phyloP scores from a whole-genome alignment of 2,888 invertebrate species.

The Drosophila dives region DNA sequence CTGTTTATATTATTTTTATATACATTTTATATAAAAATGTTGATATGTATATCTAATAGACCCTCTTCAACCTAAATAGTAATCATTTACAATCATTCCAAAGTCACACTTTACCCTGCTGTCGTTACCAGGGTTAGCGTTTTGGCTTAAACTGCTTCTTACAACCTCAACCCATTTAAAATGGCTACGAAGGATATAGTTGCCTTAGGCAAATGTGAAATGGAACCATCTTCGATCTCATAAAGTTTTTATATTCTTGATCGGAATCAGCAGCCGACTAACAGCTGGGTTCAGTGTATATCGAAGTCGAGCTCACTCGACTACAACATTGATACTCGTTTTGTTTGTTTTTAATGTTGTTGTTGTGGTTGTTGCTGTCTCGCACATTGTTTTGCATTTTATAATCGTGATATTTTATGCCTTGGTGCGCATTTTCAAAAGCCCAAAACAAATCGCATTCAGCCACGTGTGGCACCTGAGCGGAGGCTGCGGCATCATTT shows the following conservation, averaged over 20 bases:
- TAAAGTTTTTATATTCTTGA: neutral
- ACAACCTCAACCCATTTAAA: no score
- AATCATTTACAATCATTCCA: neutral
- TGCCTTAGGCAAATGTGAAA: neutral
- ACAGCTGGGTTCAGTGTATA: neutral
- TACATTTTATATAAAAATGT: neutral
- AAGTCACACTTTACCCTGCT: neutral
- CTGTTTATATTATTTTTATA: neutral
- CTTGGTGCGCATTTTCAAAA: conserved; percentile 55
- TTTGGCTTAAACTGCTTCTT: neutral
- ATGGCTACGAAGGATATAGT: neutral
- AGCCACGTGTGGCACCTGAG: conserved; percentile 58
- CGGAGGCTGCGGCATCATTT: conserved; percentile 25
- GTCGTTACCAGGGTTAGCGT: neutral
- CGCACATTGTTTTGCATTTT: conserved; percentile 55
- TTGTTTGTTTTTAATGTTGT: conserved; percentile 27
- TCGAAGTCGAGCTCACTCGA: neutral
- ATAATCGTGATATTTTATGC: conserved; percentile 66
- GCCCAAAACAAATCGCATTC: conserved; percentile 44
- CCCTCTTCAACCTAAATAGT: neutral
- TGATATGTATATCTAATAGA: neutral
- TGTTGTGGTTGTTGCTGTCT: conserved; percentile 15
- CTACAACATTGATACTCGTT: neutral
- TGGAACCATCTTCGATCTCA: neutral
- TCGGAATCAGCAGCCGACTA: neutral